Base-by-base conservation (phyloP, 2,888 invertebrate genomes). In the Keiferia lycopersicella region DNA sequence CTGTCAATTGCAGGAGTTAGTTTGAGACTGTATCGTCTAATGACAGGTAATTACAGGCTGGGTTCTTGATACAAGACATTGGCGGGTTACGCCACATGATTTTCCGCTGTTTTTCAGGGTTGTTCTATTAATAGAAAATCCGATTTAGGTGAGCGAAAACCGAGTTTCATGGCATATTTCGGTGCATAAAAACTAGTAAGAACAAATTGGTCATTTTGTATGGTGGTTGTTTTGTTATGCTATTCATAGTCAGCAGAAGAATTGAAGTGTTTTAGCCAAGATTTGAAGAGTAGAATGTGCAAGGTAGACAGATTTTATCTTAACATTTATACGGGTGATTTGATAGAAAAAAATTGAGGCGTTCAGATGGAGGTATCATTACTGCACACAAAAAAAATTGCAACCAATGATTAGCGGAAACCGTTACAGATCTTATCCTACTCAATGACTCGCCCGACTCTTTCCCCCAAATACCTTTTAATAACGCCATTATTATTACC, bases 341-440 rank as follows among this genome's bases (percentile, higher is more conserved):
- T 26, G 26, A 26, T 26, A 26, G 26, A 2, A 26, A 26, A 26
- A 26, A 56, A 34, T 34, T 14, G 8, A 34, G n/a, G n/a, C n/a
- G 26, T 26, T 8, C 34, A 34, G 34, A 30, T 26, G 30, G 7
- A n/a, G 14, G 12, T 12, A 30, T 11, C 7, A 53, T n/a, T 30
- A 53, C 11, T 20, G 12, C 8, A 14, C 53, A n/a, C 7, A 20
- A 50, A 53, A 53, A 14, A 20, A 12, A 0, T 22, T 53, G 12
- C 10, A 51, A 51, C 51, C 22, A 12, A 20, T 22, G 4, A 50
- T 50, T 50, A 50, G 51, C 22, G 20, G 16, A 26, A 30, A 56
- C 56, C 34, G 34, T 34, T 56, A 34, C 56, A 34, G 56, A 56
- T 56, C 34, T 56, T 56, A 56, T 56, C 56, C 56, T 20, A 26